A percentile compares a stretch with the other conserved stretches of the same genome.
phyloP scores from a whole-genome alignment of 2,113 vertebrate species.

The Thalassarche chlororhynchos region DNA sequence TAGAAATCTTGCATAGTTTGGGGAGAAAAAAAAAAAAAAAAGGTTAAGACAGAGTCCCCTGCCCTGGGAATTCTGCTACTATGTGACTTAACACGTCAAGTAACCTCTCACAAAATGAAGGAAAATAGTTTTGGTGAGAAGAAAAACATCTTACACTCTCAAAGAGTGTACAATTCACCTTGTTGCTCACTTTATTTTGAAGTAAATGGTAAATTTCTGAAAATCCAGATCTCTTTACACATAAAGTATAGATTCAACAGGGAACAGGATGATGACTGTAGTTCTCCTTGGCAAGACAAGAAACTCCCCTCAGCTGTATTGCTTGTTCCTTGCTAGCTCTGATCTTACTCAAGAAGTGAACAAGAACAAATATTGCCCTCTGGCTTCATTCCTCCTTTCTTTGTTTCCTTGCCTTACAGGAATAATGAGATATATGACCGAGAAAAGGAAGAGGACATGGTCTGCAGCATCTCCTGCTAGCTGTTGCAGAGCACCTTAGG shows the following conservation, averaged over 20 bases:
- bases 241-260: neutral
- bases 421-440: neutral
- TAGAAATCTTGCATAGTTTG: neutral
- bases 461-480: neutral
- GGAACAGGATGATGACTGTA: rapidly evolving
- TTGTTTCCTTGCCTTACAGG: neutral
- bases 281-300: neutral
- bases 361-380: neutral
- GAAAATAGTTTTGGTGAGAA: neutral
- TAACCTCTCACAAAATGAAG: neutral
- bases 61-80: neutral
- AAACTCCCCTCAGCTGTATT: neutral
- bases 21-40: neutral
- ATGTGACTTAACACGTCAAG: neutral
- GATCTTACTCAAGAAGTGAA: neutral
- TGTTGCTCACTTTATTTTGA: neutral
- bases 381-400: neutral
- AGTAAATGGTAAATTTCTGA: neutral
- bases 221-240: neutral
- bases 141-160: neutral
- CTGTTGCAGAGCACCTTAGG: neutral
- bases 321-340: neutral
- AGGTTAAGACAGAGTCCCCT: neutral
- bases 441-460: neutral
- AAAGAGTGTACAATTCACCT: neutral